A percentile compares a stretch with the other conserved stretches of the same genome.
These are phyloP conservation scores for Sycophaga agraensis DNA, from an alignment of 1,140 invertebrate genomes.

Conservation along the genomic window DNA sequence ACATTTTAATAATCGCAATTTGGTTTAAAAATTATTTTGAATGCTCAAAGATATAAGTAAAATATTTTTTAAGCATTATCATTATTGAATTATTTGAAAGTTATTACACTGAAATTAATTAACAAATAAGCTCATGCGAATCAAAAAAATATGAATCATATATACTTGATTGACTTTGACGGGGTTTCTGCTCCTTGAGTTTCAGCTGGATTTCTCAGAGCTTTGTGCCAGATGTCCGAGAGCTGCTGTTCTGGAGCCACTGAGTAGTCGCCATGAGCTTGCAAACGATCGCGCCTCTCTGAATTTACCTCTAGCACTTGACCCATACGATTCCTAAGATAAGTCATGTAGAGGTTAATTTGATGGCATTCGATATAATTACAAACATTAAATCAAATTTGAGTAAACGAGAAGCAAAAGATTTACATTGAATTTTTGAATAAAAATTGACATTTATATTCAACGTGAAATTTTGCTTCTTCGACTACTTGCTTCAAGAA, in stretches of 20 bases:
- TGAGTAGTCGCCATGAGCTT: slow-evolving; percentile 45
- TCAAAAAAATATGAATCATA: slow-evolving; percentile 1
- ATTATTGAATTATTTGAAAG: too few species aligned
- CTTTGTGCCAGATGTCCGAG: slow-evolving; percentile 57
- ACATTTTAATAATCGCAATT: too few species aligned
- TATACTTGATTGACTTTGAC: slow-evolving; percentile 47
- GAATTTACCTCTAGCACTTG: slow-evolving; percentile 49
- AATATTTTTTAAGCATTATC: background rate
- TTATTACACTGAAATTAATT: too few species aligned
- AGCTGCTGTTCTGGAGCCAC: slow-evolving; percentile 50
- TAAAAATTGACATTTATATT: too few species aligned
- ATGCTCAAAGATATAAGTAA: background rate
- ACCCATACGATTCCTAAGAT: slow-evolving; percentile 40
- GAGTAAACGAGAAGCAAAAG: too few species aligned
- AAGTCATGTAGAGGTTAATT: too few species aligned
- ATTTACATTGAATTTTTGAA: too few species aligned
- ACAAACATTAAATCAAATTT: too few species aligned
- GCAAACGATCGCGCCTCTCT: slow-evolving; percentile 47
- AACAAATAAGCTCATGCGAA: background rate
- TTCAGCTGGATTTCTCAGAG: slow-evolving; percentile 46
- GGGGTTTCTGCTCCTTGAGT: slow-evolving; percentile 34
- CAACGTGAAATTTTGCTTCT: too few species aligned
- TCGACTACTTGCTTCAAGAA: too few species aligned
- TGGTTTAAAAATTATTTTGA: background rate
- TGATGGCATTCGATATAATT: too few species aligned